Evolutionary conservation across 2,797 vertebrate species (phyloP), one percentile per base, ranked within the genome.

Genomic region (Microctenopoma lineatum): DNA sequence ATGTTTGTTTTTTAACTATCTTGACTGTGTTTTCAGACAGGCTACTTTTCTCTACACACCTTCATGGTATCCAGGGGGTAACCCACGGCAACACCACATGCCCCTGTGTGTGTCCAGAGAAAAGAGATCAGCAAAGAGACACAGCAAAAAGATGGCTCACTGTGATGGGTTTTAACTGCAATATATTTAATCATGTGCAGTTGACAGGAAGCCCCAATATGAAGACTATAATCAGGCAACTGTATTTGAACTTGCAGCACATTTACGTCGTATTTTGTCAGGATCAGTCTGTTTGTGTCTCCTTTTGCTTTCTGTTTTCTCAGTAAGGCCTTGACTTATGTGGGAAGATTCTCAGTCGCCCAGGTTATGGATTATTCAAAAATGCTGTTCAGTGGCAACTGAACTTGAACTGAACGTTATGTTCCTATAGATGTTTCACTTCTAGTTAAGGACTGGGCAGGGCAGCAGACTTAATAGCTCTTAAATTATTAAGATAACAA

Each of bases 11-110:
- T 4, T 26, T 2, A 11, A 10, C 10, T 3, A 32, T 26, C 0
- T 41, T 34, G n/a, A 51, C 21, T 21, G 1, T 18, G 26, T 26
- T 42, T 8, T 41, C 3, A 39, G 2, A 27, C 7, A 32, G 29
- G 4, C 5, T 32, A 39, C 2, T 47, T 21, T n/a, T 45, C 34
- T 27, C 2, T 0, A 7, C 0, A 39, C n/a, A 92, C 92, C 89
- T 92, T 92, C 12, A 93, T 87, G 3, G 91, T 93, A 75, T 93
- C 92, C 51, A 93, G 80, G n/a, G 92, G 92, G 69, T 93, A 91
- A 14, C 91, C 92, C 46, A 93, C 90, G 1, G 78, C 83, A 5
- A 93, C 73, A 10, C 92, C 92, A 79, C 87, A 92, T 9, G 84
- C 91, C 27, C 92, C 92, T 93, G 79, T 77, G 39, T 59, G 70